phyloP scores from a whole-genome alignment of 2,113 vertebrate species.

The human (Homo sapiens) region GRCh38 chr12:82623501-82624000 shows the following conservation, averaged over 20 bases:
- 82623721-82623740: background rate
- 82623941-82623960: too few species aligned
- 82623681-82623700: background rate
- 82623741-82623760: background rate
- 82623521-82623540: background rate
- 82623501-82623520: rapidly evolving
- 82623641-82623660: background rate
- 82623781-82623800: background rate
- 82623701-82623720: conserved; percentile 11
- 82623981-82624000: too few species aligned
- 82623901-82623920: too few species aligned
- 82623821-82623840: background rate
- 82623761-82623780: background rate
- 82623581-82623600: background rate
- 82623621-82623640: background rate
- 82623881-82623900: too few species aligned
- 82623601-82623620: background rate
- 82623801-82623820: background rate
- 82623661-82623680: background rate
- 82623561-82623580: background rate
- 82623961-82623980: too few species aligned
- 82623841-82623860: too few species aligned
- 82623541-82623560: background rate
- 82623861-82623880: too few species aligned
- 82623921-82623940: too few species aligned